Evolutionary conservation across 1,140 invertebrate genomes (phyloP), one percentile per base, ranked within the genome.

Genomic region (Bicyclus anynana): DNA sequence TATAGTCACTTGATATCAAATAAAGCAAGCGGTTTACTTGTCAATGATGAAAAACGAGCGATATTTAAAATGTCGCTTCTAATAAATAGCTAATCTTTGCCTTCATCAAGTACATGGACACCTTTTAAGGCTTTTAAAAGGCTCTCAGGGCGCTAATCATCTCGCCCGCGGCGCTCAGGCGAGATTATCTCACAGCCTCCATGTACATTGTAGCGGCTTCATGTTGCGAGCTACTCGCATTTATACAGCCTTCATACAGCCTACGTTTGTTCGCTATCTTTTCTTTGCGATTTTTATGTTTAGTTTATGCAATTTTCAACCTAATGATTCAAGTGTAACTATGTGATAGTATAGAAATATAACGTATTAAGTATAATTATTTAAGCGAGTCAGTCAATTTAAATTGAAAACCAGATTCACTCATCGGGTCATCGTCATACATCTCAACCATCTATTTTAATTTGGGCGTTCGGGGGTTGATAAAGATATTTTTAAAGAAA

Each of bases 61-160:
- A n/a, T 38, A 38, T 38, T 10, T 14, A 40, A 1, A 17, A 14
- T 35, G 21, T 13, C 38, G 20, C 27, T 20, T 63, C 55, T 63
- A n/a, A 13, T 2, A 13, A 9, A 7, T n/a, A 0, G 0, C 33
- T 64, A 61, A 33, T 72, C 61, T 66, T 26, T 66, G 61, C 5
- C 35, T 60, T 59, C 59, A 62, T 57, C 38, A 62, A 62, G 67
- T 67, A 67, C 61, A 69, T 64, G 58, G 65, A 65, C 67, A 80
- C 77, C 77, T 80, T 77, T 80, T 73, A 80, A 75, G 72, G 77
- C 77, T 74, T 80, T 76, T 71, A 75, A 76, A 77, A 77, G 70
- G 75, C 75, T 76, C 69, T 66, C 67, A 63, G 75, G 62, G 62
- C 29, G 61, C 68, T 78, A 80, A 80, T 75, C 68, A 80, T n/a